phyloP scores from a whole-genome alignment of 2,888 invertebrate species.

The Athetis lepigone region DNA sequence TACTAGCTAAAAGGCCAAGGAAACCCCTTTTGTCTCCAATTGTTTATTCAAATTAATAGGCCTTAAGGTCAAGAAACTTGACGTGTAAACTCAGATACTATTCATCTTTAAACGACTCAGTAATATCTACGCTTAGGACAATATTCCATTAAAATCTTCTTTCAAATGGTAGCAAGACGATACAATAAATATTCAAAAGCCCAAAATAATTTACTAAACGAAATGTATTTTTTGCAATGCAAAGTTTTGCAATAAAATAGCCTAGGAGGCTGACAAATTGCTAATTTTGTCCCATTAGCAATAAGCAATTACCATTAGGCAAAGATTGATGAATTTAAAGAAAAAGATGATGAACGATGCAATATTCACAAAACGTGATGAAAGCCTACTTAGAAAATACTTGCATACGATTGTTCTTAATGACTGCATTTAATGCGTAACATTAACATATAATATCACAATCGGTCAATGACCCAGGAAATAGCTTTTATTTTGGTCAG shows the following conservation, averaged over 20 bases:
- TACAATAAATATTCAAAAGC: constrained; percentile 28
- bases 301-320: constrained; percentile 41
- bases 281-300: constrained; percentile 54
- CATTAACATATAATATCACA: no score
- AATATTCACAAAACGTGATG: constrained; percentile 33
- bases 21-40: background rate
- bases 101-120: background rate
- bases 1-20: background rate
- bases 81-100: background rate
- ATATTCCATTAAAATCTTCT: no score
- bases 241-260: constrained; percentile 52
- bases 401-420: background rate
- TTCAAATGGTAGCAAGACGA: constrained; percentile 9
- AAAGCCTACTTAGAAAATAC: constrained; percentile 24
- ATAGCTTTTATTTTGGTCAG: no score
- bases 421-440: background rate
- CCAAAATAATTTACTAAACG: constrained; percentile 18
- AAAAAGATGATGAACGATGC: constrained; percentile 51
- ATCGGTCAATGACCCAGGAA: no score
- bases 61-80: background rate
- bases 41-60: background rate
- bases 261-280: constrained; percentile 28
- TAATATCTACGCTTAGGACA: no score
- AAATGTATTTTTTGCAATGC: constrained; percentile 42
- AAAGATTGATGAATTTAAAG: constrained; percentile 53